Evolutionary conservation across 2,113 vertebrate genomes (phyloP).

Genomic region (Onychostruthus taczanowskii): DNA sequence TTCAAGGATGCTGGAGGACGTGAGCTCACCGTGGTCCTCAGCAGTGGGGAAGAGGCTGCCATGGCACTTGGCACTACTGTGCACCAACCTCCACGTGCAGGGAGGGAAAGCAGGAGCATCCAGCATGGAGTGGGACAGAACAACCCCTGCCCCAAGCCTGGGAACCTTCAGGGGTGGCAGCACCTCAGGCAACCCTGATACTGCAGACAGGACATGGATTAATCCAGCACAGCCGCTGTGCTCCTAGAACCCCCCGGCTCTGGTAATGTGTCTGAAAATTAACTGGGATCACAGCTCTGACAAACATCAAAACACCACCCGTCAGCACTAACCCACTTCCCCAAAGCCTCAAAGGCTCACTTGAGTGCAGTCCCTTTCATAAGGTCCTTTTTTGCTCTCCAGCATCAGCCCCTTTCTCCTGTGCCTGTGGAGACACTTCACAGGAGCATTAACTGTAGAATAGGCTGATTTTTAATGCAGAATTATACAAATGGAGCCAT

Average conservation of each 20-base stretch:
- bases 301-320: background rate
- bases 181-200: background rate
- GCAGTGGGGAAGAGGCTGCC: background rate
- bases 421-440: background rate
- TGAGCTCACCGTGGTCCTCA: fast-evolving
- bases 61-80: background rate
- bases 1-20: background rate
- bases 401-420: background rate
- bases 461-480: constrained; percentile 58
- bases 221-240: background rate
- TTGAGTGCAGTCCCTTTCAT: background rate
- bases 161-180: background rate
- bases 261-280: background rate
- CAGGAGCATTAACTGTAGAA: constrained; percentile 42
- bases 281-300: background rate
- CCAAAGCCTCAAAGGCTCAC: background rate
- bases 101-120: background rate
- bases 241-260: background rate
- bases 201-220: background rate
- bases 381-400: background rate
- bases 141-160: background rate
- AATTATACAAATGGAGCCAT: constrained; percentile 63
- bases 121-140: fast-evolving
- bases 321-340: background rate
- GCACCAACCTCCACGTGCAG: background rate